Evolutionary conservation across 2,888 invertebrate genomes (phyloP), one percentile per base, ranked within the genome.

Genomic region (Aphodius granarius): DNA sequence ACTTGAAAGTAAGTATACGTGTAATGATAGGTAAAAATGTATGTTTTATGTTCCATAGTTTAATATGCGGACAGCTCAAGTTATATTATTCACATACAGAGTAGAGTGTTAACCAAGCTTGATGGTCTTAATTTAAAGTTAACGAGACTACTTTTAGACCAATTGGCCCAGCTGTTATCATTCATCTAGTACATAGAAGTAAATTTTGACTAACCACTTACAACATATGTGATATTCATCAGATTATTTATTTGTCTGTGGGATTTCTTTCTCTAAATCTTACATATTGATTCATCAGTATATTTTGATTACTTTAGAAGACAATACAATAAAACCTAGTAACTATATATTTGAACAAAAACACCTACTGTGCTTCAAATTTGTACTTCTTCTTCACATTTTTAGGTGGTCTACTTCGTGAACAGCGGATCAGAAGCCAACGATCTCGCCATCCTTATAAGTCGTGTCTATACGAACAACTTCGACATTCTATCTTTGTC

Each of bases 361-460:
- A n/a, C n/a, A n/a, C n/a, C n/a, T n/a, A n/a, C n/a, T n/a, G n/a
- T n/a, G n/a, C n/a, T n/a, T n/a, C 19, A 6, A 6, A 5, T 0
- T 64, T 64, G 5, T 64, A 17, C 5, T 64, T 6, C 64, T 5
- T 5, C 20, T n/a, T n/a, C 43, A 43, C 4, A 43, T 43, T 84
- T 83, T 17, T 84, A 95, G 95, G 94, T 95, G 21, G 95, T 95
- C 1, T 98, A 97, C 85, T 92, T 98, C 82, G 95, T 97, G 0
- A 99, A 99, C 87, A 98, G 98, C 83, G 99, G 99, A 0, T 96
- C 97, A 4, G 99, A 99, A 88, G 98, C 99, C 0, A 99, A 98
- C 84, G 99, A 99, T 85, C 88, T 99, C 76, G 99, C 99, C 0
- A 89, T 96, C 79, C 85, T 97, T 23, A 90, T 99, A 87, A 95